Evolutionary conservation across 2,888 invertebrate species (phyloP), one percentile per base, ranked within the genome.

Genomic region (Encarsia formosa): DNA sequence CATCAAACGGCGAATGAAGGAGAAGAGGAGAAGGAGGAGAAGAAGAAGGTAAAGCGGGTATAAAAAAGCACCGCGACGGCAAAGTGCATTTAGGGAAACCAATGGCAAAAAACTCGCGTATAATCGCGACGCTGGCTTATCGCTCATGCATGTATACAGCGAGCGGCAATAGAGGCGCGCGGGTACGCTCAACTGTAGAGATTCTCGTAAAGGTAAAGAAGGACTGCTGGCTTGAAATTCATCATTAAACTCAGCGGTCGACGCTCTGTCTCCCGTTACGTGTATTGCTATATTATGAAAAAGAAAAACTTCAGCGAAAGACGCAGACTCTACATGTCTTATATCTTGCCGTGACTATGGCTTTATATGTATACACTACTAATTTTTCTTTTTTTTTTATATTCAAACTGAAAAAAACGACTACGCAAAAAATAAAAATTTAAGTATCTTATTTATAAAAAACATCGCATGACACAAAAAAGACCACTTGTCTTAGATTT

Each of bases 151-250:
- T 67, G 59, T 67, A 66, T 67, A 66, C 65, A 64, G 64, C 59
- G 63, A 61, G 59, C 19, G 34, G 15, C 3, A 35, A 38, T 26
- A 54, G 62, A 63, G 64, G 54, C 61, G 58, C 61, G 54, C n/a
- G n/a, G n/a, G 59, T 56, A 24, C 35, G 63, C 54, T 64, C 63
- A 51, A 62, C 63, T 60, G 63, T 51, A 55, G 58, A 55, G 59
- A 52, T 60, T 64, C 66, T 68, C 65, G 63, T 65, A 67, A 69
- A 69, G 65, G 67, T 61, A 69, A 65, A 59, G 58, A 68, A 64
- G 57, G 61, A 63, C 68, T 69, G 66, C n/a, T n/a, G n/a, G n/a
- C n/a, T n/a, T n/a, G 66, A 69, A 68, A 69, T 70, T 62, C 65
- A 68, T 69, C 69, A 68, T 68, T 69, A 65, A 67, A 63, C 65